Conservation (phyloP, 2,113 vertebrate species). For the Strigops habroptila region DNA sequence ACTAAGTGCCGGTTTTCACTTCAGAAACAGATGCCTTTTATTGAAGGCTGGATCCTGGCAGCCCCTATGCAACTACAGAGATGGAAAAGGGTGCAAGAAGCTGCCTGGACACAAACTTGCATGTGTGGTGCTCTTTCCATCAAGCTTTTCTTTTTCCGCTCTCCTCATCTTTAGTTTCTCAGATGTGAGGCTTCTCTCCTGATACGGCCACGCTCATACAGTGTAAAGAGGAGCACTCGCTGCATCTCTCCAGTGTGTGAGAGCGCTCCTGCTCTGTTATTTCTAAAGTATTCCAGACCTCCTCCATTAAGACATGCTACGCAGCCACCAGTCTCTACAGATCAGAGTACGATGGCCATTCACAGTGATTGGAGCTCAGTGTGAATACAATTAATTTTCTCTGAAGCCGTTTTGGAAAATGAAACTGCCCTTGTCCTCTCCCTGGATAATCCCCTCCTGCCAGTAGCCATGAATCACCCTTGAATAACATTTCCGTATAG, state of each 20-base stretch:
- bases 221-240: neutral
- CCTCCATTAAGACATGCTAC: neutral
- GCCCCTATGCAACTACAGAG: neutral
- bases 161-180: neutral
- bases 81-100: neutral
- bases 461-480: neutral
- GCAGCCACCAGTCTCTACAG: neutral
- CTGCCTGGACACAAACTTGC: neutral
- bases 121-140: neutral
- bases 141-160: neutral
- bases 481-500: neutral
- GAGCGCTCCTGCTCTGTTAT: neutral
- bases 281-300: neutral
- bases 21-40: constrained; percentile 30
- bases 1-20: constrained; percentile 4
- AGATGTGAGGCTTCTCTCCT: neutral
- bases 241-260: neutral
- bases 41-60: constrained; percentile 5
- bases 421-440: neutral
- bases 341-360: neutral
- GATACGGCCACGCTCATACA: fast-evolving
- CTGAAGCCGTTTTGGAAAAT: neutral
- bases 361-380: neutral
- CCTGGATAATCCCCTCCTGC: neutral
- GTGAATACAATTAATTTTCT: neutral